Base-by-base conservation (phyloP, 2,888 invertebrate species). In the Drosophila macrospina region DNA sequence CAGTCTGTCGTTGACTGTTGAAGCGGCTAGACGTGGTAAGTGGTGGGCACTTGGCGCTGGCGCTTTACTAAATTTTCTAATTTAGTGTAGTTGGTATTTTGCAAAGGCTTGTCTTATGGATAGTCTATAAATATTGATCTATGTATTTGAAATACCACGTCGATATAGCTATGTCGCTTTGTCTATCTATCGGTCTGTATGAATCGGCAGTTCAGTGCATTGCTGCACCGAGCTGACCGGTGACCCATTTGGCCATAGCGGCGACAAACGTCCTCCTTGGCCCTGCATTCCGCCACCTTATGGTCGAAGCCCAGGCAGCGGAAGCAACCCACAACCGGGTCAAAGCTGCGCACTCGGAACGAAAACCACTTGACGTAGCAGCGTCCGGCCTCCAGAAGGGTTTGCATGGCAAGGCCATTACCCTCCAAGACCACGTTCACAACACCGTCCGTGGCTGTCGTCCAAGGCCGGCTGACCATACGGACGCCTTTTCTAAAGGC, bases 321-420 rank as follows among this genome's bases (percentile, higher is more conserved):
- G n/a, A 34, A 56, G n/a, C 56, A 56, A 2, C 44, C 32, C 13
- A 55, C 32, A 13, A 55, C 44, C 15, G 34, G 55, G n/a, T 45
- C 45, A 5, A 28, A 55, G 6, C n/a, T n/a, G n/a, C n/a, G n/a
- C n/a, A n/a, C n/a, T 4, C 42, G 39, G 15, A 62, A 54, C 5
- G 52, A 62, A 2, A 62, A 62, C 47, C 61, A 54, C 47, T 61
- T 61, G 1, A 61, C 13, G 1, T 61, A 61, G 24, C 61, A 61
- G 5, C 61, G 45, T 4, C 51, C 60, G 2, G 16, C n/a, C 4
- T 41, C 52, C 11, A 41, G 8, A 6, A 52, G 6, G 7, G 39
- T 8, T 26, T 26, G 24, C 45, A 52, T 37, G 28, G 52, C 44
- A 1, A 8, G 0, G 11, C 7, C 52, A 26, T 20, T 11, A 8